phyloP scores from a whole-genome alignment of 1,140 invertebrate species.

The Panulirus ornatus region DNA sequence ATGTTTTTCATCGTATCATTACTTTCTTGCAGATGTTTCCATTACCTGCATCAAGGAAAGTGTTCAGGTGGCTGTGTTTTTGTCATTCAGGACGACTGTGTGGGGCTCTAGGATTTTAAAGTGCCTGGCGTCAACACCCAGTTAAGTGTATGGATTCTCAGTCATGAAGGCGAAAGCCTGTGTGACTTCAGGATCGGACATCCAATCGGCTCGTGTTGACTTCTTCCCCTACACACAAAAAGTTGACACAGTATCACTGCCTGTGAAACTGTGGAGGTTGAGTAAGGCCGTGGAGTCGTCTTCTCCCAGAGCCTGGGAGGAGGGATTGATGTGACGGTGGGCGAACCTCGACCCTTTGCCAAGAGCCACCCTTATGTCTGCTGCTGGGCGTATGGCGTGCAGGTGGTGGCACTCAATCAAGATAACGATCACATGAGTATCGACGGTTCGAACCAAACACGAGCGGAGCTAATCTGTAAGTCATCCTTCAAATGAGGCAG shows the following conservation, averaged over 20 bases:
- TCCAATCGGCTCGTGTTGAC: no score
- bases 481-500: background rate
- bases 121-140: no score
- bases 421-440: constrained; percentile 23
- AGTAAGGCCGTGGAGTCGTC: background rate
- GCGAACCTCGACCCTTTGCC: no score
- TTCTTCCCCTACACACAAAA: background rate
- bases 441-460: background rate
- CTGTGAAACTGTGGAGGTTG: constrained; percentile 42
- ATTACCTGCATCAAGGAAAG: constrained; percentile 21
- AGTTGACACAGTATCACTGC: constrained; percentile 18
- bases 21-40: constrained; percentile 17
- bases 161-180: constrained; percentile 16
- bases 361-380: no score
- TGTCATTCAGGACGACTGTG: constrained; percentile 40
- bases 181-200: background rate
- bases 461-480: background rate
- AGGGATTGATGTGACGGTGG: no score
- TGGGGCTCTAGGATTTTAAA: background rate
- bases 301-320: background rate
- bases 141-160: background rate
- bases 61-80: constrained; percentile 8
- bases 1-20: constrained; percentile 4
- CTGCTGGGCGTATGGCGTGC: background rate
- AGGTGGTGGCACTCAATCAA: constrained; percentile 21